Evolutionary conservation across 2,888 invertebrate species (phyloP).

Genomic region (Harpagoxenus sublaevis): DNA sequence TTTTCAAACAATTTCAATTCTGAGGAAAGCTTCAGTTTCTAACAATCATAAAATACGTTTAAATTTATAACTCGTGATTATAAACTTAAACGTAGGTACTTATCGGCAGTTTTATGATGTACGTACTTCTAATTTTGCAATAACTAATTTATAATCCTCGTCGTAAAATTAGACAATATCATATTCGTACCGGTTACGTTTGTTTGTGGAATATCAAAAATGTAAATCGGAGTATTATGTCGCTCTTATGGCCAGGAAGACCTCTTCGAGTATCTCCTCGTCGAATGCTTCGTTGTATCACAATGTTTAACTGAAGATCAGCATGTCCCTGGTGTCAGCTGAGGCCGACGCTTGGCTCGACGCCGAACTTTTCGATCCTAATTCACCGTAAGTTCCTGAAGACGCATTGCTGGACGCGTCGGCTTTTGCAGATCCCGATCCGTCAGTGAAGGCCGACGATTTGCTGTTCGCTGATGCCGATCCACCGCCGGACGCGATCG

Average conservation of each 20-base stretch:
- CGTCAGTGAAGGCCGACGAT: conserved; percentile 67
- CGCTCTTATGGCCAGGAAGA: not conserved
- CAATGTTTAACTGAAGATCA: conserved; percentile 74
- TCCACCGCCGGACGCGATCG: conserved; percentile 66
- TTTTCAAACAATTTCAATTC: conserved; percentile 2
- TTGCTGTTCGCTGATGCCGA: conserved; percentile 68
- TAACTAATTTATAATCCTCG: not conserved
- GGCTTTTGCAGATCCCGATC: conserved; percentile 71
- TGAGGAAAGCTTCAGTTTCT: not conserved
- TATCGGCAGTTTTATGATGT: not conserved
- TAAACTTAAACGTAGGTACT: not conserved
- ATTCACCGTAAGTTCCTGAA: conserved; percentile 56
- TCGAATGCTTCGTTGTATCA: conserved; percentile 15
- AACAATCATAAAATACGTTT: not conserved
- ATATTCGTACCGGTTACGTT: not conserved
- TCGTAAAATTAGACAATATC: not conserved
- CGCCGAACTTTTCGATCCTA: conserved; percentile 74
- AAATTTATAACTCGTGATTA: conserved; percentile 13
- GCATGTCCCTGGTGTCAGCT: conserved; percentile 73
- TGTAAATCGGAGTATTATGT: conserved; percentile 43
- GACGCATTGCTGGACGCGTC: conserved; percentile 70
- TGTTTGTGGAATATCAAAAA: not conserved
- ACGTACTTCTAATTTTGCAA: not conserved
- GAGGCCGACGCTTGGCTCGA: conserved; percentile 73
- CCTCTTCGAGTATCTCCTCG: not conserved